Conservation (phyloP, 2,888 invertebrate species). For the Pollenia amentaria region DNA sequence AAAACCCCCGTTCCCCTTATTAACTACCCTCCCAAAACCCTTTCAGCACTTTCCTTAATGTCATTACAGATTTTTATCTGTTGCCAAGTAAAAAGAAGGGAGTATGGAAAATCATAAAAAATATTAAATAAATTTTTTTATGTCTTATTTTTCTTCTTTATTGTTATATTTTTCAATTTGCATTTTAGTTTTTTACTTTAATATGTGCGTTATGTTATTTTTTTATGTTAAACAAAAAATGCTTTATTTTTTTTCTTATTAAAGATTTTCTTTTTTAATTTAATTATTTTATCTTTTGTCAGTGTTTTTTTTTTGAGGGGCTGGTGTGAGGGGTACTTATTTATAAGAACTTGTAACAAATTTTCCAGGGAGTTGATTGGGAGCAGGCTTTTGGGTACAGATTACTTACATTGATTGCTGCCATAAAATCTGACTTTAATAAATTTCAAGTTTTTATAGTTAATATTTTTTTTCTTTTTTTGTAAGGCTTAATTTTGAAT, state of each 20-base stretch:
- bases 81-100: not conserved
- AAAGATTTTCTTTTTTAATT: constrained; percentile 14
- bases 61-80: constrained; percentile 64
- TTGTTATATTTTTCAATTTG: constrained; percentile 59
- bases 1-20: constrained; percentile 21
- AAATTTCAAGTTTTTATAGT: too few species aligned
- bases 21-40: not conserved
- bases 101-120: not conserved
- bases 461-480: too few species aligned
- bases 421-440: too few species aligned
- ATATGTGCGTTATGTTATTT: not conserved
- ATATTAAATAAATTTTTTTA: constrained; percentile 44
- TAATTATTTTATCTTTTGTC: constrained; percentile 18
- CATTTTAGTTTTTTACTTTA: constrained; percentile 41
- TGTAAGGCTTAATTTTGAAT: too few species aligned
- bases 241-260: not conserved
- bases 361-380: too few species aligned
- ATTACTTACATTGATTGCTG: too few species aligned
- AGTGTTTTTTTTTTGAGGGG: too few species aligned
- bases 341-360: too few species aligned
- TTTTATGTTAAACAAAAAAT: not conserved
- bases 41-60: constrained; percentile 43
- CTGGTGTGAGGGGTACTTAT: too few species aligned
- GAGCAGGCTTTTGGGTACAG: too few species aligned
- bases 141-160: constrained; percentile 35